phyloP scores from a whole-genome alignment of 2,888 invertebrate species.

The Danaus chrysippus region DNA sequence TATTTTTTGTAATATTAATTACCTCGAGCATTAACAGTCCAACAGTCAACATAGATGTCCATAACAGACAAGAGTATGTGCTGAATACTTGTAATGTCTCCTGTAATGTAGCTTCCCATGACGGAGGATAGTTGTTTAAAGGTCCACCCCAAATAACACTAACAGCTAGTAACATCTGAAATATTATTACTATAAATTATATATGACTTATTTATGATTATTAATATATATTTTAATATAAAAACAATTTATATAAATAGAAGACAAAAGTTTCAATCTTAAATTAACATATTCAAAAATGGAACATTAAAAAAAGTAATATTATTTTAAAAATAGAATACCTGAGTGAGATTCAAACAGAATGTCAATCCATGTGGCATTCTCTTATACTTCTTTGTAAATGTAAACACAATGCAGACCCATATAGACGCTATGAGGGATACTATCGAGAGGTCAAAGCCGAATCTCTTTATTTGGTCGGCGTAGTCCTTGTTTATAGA shows the following conservation, averaged over 20 bases:
- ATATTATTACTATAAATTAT: constrained; percentile 2
- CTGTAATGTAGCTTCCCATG: constrained; percentile 85
- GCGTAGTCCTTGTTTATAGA: constrained; percentile 89
- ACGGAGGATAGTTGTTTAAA: constrained; percentile 65
- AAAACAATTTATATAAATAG: too few species aligned
- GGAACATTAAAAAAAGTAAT: constrained; percentile 6
- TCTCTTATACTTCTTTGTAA: constrained; percentile 86
- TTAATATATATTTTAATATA: too few species aligned
- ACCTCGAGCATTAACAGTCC: constrained; percentile 88
- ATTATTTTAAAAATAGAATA: constrained; percentile 44
- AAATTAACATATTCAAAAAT: constrained; percentile 25
- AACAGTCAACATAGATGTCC: constrained; percentile 91
- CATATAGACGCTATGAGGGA: constrained; percentile 88
- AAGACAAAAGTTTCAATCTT: too few species aligned
- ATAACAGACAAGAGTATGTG: constrained; percentile 89
- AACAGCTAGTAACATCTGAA: constrained; percentile 81
- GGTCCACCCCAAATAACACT: constrained; percentile 88
- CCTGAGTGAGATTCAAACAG: constrained; percentile 89
- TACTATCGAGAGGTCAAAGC: constrained; percentile 90
- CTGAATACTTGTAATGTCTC: constrained; percentile 87
- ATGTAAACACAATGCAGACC: constrained; percentile 85
- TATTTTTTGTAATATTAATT: constrained; percentile 14
- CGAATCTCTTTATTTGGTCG: constrained; percentile 86
- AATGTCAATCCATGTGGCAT: constrained; percentile 91
- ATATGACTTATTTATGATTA: not conserved